A percentile compares a stretch with the other conserved stretches of the same genome.
Conservation (phyloP, 2,797 vertebrate genomes). For the Melanogrammus aeglefinus region DNA sequence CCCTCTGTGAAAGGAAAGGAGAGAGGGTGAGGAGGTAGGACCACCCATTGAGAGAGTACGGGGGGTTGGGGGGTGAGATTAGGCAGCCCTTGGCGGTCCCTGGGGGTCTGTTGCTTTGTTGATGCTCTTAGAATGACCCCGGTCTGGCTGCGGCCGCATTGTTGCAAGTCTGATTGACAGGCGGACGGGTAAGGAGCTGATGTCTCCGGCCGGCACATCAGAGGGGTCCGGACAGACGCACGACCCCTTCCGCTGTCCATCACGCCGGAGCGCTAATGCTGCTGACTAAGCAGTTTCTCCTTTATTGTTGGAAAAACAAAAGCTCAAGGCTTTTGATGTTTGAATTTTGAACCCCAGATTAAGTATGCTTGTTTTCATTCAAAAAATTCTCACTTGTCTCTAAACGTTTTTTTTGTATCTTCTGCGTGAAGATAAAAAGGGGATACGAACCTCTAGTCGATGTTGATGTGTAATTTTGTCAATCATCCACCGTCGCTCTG, state of each 20-base stretch:
- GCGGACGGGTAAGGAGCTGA: slow-evolving; percentile 54
- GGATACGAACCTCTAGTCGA: background rate
- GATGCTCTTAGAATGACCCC: slow-evolving; percentile 66
- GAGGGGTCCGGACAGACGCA: slow-evolving; percentile 13
- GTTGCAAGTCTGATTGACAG: slow-evolving; percentile 66
- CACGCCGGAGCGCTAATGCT: slow-evolving; percentile 30
- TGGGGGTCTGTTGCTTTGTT: slow-evolving; percentile 66
- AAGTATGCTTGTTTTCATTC: background rate
- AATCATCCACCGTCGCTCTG: background rate
- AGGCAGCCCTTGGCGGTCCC: slow-evolving; percentile 63
- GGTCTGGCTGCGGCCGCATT: slow-evolving; percentile 57
- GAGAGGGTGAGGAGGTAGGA: slow-evolving; percentile 39
- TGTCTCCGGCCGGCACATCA: slow-evolving; percentile 26
- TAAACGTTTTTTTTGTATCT: background rate
- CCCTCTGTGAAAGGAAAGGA: slow-evolving; percentile 16
- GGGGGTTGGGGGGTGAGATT: slow-evolving; percentile 66
- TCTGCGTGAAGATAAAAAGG: background rate
- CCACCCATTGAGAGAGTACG: slow-evolving; percentile 70
- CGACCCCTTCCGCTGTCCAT: slow-evolving; percentile 10
- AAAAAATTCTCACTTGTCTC: background rate
- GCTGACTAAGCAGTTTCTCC: slow-evolving; percentile 17
- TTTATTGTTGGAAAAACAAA: background rate
- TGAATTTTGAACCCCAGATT: background rate
- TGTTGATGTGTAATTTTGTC: background rate
- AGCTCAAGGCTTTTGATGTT: slow-evolving; percentile 20